phyloP scores from a whole-genome alignment of 2,797 vertebrate species.

The Phoebastria nigripes region DNA sequence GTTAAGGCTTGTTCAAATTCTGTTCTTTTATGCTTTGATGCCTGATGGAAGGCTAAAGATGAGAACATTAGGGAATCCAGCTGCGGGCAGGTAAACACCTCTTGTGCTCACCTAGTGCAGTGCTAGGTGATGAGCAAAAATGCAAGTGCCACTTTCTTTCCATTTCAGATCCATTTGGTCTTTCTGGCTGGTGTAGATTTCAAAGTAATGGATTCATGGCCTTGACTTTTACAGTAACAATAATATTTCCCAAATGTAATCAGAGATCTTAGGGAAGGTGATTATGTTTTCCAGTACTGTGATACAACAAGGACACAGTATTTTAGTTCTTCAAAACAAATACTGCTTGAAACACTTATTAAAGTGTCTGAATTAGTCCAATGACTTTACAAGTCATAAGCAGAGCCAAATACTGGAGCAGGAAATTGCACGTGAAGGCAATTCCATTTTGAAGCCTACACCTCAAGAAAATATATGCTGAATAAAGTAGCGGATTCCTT shows the following conservation, averaged over 20 bases:
- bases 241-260: not conserved
- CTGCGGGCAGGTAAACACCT: not conserved
- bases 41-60: not conserved
- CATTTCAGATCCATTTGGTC: not conserved
- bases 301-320: not conserved
- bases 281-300: not conserved
- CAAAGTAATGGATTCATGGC: not conserved
- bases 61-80: not conserved
- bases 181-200: not conserved
- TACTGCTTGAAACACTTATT: not conserved
- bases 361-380: not conserved
- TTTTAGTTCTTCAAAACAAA: not conserved
- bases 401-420: not conserved
- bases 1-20: not conserved
- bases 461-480: not conserved
- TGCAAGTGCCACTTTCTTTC: not conserved
- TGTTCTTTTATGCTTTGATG: not conserved
- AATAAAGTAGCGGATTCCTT: not conserved
- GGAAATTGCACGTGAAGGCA: not conserved
- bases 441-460: not conserved
- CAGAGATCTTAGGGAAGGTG: not conserved
- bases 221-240: not conserved
- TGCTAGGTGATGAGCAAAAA: not conserved
- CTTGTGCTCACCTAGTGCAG: not conserved
- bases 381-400: not conserved